Percentiles rank a stretch among this genome's conserved stretches.
Conservation (phyloP, 1,140 invertebrate species). For the Armadillidium nasatum region DNA sequence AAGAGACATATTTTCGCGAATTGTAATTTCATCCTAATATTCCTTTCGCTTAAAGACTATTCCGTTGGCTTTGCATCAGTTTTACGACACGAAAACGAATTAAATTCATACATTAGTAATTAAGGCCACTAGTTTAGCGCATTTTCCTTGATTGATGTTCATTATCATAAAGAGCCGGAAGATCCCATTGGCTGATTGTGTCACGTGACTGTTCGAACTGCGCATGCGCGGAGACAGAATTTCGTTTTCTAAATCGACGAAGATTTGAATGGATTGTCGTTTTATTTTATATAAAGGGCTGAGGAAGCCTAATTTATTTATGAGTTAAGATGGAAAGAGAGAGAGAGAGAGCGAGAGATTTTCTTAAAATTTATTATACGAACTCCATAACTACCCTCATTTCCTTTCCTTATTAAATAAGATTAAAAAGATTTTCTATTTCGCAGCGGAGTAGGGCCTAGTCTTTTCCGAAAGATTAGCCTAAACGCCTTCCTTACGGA, state of each 20-base stretch:
- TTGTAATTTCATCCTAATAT: constrained; percentile 5
- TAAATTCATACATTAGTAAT: constrained; percentile 12
- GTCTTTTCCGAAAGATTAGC: too few species aligned
- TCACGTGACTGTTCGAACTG: not conserved
- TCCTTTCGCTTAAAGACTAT: not conserved
- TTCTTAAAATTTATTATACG: not conserved
- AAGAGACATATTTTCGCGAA: not conserved
- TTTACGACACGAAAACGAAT: not conserved
- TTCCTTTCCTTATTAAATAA: too few species aligned
- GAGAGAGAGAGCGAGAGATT: not conserved
- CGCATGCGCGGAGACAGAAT: not conserved
- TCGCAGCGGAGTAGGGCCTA: too few species aligned
- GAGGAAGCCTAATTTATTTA: constrained; percentile 11
- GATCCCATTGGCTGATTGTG: constrained; percentile 3
- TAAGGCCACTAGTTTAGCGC: constrained; percentile 8
- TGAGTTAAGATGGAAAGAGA: not conserved
- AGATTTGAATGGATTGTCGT: constrained; percentile 4
- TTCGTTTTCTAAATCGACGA: not conserved
- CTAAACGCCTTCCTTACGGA: too few species aligned
- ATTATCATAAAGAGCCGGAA: constrained; percentile 12
- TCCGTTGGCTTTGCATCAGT: not conserved
- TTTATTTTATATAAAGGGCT: constrained; percentile 1
- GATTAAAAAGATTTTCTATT: too few species aligned
- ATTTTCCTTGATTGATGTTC: constrained; percentile 13
- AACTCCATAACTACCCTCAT: too few species aligned